Conservation (phyloP, 2,113 vertebrate genomes). For the Girardinichthys multiradiatus region DNA sequence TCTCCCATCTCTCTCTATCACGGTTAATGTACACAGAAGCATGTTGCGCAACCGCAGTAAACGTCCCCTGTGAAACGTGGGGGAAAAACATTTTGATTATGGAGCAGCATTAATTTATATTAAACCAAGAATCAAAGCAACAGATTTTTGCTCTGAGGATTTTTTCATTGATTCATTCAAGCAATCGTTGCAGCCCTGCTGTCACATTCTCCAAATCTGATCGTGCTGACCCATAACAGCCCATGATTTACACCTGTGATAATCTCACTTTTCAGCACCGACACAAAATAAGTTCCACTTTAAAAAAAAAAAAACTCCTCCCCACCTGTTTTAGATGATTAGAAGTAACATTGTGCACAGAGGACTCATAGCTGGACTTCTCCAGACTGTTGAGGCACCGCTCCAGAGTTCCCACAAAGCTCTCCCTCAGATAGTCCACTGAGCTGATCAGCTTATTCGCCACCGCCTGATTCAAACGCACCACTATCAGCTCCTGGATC, state of each 20-base stretch:
- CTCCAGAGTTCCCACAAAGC: constrained; percentile 96
- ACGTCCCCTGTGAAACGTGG: no score
- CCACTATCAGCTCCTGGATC: constrained; percentile 96
- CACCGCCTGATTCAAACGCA: constrained; percentile 92
- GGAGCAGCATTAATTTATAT: no score
- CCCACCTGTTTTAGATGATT: constrained; percentile 97
- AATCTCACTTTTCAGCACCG: background rate
- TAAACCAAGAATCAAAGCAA: no score
- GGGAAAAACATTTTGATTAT: no score
- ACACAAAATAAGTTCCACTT: background rate
- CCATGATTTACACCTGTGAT: background rate
- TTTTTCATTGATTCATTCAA: no score
- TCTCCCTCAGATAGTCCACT: constrained; percentile 95
- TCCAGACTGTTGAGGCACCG: constrained; percentile 94
- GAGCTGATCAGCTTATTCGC: constrained; percentile 97
- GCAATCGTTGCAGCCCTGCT: no score
- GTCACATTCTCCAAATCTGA: no score
- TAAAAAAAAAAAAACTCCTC: background rate
- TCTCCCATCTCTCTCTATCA: no score
- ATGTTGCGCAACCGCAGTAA: no score
- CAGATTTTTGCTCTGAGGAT: no score
- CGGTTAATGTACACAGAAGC: no score
- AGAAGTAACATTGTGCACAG: constrained; percentile 88
- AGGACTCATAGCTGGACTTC: constrained; percentile 84
- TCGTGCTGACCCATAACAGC: no score